Conservation (phyloP, 2,797 vertebrate genomes). For the Emys orbicularis region DNA sequence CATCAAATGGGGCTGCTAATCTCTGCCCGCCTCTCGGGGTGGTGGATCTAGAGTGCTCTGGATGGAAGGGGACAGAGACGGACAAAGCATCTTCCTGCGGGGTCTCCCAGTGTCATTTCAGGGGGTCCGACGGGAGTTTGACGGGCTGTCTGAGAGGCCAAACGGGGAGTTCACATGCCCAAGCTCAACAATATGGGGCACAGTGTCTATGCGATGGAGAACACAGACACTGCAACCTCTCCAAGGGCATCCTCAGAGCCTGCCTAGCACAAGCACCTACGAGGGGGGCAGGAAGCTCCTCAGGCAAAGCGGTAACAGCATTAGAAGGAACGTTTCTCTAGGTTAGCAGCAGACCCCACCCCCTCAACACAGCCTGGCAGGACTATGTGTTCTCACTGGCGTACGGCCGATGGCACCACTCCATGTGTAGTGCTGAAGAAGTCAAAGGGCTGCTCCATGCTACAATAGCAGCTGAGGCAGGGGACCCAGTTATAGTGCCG, state of each 20-base stretch:
- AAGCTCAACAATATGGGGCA: not conserved
- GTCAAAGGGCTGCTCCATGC: not conserved
- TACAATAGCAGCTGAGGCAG: not conserved
- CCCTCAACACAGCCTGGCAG: not conserved
- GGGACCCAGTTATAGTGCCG: not conserved
- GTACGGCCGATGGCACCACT: no score
- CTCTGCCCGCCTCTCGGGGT: not conserved
- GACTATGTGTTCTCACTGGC: no score
- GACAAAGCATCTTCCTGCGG: not conserved
- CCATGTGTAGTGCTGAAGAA: not conserved
- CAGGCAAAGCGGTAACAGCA: not conserved
- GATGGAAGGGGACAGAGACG: not conserved
- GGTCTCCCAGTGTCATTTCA: not conserved
- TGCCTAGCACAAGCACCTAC: not conserved
- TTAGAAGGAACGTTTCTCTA: not conserved
- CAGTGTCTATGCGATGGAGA: not conserved
- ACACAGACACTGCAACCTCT: not conserved
- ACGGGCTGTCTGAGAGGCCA: not conserved
- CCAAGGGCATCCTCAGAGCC: not conserved
- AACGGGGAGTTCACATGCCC: not conserved
- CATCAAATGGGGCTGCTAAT: not conserved
- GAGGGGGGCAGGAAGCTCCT: not conserved
- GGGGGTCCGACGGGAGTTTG: not conserved
- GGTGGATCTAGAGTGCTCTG: not conserved
- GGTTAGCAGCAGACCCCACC: not conserved